Conservation (phyloP, 2,797 vertebrate species). For the Buceros bicornis region DNA sequence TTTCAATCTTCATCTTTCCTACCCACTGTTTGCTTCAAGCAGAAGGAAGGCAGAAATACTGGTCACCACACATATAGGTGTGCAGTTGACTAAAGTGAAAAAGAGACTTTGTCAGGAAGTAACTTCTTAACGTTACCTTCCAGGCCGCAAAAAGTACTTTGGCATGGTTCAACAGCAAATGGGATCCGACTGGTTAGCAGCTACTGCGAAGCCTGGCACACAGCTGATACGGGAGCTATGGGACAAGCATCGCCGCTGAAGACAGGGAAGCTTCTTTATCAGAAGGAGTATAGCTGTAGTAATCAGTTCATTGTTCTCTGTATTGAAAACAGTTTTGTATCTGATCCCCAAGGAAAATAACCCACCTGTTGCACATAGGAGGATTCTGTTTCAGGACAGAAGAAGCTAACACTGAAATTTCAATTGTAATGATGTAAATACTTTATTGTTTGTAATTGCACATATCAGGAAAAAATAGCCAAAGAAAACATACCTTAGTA, state of each 20-base stretch:
- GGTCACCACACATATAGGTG: neutral
- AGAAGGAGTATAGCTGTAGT: conserved; percentile 91
- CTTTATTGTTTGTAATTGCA: conserved; percentile 73
- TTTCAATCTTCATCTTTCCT: neutral
- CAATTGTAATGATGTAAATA: conserved; percentile 84
- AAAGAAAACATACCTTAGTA: conserved; percentile 84
- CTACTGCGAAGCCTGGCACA: conserved; percentile 94
- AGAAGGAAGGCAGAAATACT: neutral
- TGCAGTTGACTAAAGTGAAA: neutral
- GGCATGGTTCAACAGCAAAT: conserved; percentile 90
- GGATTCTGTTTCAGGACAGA: conserved; percentile 57
- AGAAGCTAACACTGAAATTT: conserved; percentile 78
- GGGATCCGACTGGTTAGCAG: conserved; percentile 87
- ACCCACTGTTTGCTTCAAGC: neutral
- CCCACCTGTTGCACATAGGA: conserved; percentile 50
- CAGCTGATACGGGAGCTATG: conserved; percentile 82
- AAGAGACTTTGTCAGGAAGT: neutral
- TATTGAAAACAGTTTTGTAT: conserved; percentile 94
- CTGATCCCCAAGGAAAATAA: conserved; percentile 83
- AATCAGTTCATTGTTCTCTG: conserved; percentile 92
- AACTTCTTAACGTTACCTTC: conserved; percentile 39
- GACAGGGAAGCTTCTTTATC: conserved; percentile 89
- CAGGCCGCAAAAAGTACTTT: conserved; percentile 94
- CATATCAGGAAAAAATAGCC: conserved; percentile 74
- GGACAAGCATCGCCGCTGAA: conserved; percentile 91